These are phyloP conservation scores for Eucriotettix oculatus DNA, from an alignment of 2,888 invertebrate genomes.

Conservation along the genomic window DNA sequence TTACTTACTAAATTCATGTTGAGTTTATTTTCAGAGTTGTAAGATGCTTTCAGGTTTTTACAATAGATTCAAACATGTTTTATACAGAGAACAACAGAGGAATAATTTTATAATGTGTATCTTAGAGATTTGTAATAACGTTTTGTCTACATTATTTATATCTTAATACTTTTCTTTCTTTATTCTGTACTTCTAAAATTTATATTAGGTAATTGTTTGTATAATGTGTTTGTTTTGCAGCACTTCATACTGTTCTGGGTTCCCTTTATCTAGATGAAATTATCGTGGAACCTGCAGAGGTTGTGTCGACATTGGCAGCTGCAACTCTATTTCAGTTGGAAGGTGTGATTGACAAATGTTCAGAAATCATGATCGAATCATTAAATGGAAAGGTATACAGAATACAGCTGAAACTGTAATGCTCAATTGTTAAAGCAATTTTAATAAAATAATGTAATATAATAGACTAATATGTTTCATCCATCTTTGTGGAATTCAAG, in stretches of 20 bases:
- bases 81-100: too few relatives aligned
- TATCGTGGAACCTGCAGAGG: conserved; percentile 45
- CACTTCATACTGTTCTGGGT: conserved; percentile 51
- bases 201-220: conserved; percentile 9
- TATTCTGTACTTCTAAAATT: not conserved
- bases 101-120: not conserved
- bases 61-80: too few relatives aligned
- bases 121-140: not conserved
- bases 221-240: conserved; percentile 25
- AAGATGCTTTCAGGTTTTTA: too few relatives aligned
- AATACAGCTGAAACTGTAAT: too few relatives aligned
- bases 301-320: conserved; percentile 51
- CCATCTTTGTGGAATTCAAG: too few relatives aligned
- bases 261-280: conserved; percentile 63
- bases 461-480: too few relatives aligned
- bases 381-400: conserved; percentile 37
- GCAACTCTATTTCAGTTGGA: conserved; percentile 58
- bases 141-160: not conserved
- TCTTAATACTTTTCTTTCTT: not conserved
- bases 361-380: conserved; percentile 57
- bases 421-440: too few relatives aligned
- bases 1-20: too few relatives aligned
- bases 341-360: conserved; percentile 53
- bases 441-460: too few relatives aligned
- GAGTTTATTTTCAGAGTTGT: too few relatives aligned